Percentiles rank a stretch among this genome's conserved stretches.
Conservation (phyloP, 2,113 vertebrate genomes). For the Diglossa brunneiventris region DNA sequence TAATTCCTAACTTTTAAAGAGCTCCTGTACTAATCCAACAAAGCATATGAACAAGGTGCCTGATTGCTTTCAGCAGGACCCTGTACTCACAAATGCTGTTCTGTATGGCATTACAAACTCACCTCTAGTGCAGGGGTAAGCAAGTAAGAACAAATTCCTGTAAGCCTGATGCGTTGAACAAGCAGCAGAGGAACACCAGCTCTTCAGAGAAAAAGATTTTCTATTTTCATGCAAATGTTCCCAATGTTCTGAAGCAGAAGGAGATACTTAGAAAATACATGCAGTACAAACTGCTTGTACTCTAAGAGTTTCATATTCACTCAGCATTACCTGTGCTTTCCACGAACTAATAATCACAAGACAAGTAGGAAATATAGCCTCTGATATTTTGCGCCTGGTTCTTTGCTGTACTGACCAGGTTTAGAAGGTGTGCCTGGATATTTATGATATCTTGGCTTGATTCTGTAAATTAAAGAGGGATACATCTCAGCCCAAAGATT, state of each 20-base stretch:
- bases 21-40: neutral
- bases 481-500: neutral
- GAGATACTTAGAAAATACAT: neutral
- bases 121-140: neutral
- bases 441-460: neutral
- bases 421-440: neutral
- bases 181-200: neutral
- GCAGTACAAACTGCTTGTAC: neutral
- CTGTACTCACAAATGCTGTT: neutral
- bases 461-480: neutral
- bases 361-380: neutral
- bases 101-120: neutral
- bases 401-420: neutral
- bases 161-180: neutral
- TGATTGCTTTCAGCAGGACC: neutral
- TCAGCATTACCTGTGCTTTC: neutral
- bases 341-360: neutral
- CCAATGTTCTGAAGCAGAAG: neutral
- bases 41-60: neutral
- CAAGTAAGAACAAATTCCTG: neutral
- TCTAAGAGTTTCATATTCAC: neutral
- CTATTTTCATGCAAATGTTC: conserved; percentile 8
- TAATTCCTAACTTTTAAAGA: neutral
- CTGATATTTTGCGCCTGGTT: neutral
- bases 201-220: neutral